A percentile compares a stretch with the other conserved stretches of the same genome.
Evolutionary conservation across 2,797 vertebrate species (phyloP).

Genomic region (Taeniopygia guttata): DNA sequence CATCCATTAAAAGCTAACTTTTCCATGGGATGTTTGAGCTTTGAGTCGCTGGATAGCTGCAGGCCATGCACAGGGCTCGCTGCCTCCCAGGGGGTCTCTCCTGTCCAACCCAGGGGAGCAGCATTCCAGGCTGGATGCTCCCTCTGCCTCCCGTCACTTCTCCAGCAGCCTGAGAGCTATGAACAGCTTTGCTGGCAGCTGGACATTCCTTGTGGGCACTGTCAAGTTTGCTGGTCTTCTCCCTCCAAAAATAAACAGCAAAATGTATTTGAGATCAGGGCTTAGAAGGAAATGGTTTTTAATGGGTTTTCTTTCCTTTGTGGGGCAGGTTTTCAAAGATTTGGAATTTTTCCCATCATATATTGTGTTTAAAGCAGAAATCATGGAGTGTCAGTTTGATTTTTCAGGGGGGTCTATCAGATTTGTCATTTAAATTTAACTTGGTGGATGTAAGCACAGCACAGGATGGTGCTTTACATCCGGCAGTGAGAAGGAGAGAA

Average conservation of each 20-base stretch:
- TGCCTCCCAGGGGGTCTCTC: conserved; percentile 26
- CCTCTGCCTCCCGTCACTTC: background rate
- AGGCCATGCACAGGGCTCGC: background rate
- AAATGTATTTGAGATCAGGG: background rate
- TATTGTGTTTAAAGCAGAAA: conserved; percentile 14
- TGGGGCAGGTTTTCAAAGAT: background rate
- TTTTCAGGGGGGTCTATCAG: background rate
- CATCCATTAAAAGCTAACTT: conserved; percentile 65
- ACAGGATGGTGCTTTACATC: fast-evolving
- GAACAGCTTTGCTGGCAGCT: conserved; percentile 19
- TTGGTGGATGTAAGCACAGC: background rate
- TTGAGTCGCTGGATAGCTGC: conserved; percentile 14
- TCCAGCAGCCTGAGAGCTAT: background rate
- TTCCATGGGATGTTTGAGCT: conserved; percentile 22
- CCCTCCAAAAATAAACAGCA: background rate
- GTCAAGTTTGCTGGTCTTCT: conserved; percentile 60
- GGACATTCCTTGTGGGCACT: conserved; percentile 57
- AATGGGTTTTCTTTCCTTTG: background rate
- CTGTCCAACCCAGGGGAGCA: background rate
- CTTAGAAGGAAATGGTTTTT: background rate
- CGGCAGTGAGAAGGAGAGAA: background rate
- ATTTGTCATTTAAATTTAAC: background rate
- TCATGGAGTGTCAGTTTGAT: background rate
- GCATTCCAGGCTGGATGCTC: conserved; percentile 19
- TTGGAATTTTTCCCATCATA: background rate